Base-by-base conservation (phyloP, 2,888 invertebrate genomes). In the Erebia palarica region DNA sequence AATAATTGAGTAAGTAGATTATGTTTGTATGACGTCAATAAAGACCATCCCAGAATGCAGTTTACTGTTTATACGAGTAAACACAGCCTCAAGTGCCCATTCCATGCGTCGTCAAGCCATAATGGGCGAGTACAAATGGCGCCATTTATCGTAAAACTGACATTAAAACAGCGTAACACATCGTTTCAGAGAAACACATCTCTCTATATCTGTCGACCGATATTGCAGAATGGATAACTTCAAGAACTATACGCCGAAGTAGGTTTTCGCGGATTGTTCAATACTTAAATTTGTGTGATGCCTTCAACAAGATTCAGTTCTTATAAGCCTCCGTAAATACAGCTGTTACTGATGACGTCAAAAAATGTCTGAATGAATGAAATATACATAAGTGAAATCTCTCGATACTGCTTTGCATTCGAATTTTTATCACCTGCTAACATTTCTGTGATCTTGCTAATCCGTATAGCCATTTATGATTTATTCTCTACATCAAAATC, bases 131-230 rank as follows among this genome's bases (percentile, higher is more conserved):
- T 84, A 87, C 87, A 87, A 91, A 91, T 86, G 85, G 85, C 81
- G 79, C 85, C 89, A 88, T 91, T 90, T 90, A 90, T 91, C 87
- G 90, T 87, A 86, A 89, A 89, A 90, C 89, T 86, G 87, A 86
- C 86, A 88, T 89, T 83, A 90, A 90, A 89, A 86, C 84, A 83
- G 83, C 82, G 84, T 85, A 85, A 87, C 88, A 88, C 86, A 81
- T 87, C 86, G 87, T 87, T 87, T 82, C 55, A 49, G 60, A 53
- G 53, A 80, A 82, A 85, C 85, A 27, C 49, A 51, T 42, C 21
- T 63, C 44, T 61, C 18, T 59, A 60, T 44, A n/a, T 16, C 42
- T 9, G 4, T 16, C 44, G 60, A 60, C 60, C 60, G 16, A 44
- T 60, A 60, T 44, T 11, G 10, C 16, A 42, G 16, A 10, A 10